Base-by-base conservation (phyloP, 1,140 invertebrate species). In the Magallana ariakensis region DNA sequence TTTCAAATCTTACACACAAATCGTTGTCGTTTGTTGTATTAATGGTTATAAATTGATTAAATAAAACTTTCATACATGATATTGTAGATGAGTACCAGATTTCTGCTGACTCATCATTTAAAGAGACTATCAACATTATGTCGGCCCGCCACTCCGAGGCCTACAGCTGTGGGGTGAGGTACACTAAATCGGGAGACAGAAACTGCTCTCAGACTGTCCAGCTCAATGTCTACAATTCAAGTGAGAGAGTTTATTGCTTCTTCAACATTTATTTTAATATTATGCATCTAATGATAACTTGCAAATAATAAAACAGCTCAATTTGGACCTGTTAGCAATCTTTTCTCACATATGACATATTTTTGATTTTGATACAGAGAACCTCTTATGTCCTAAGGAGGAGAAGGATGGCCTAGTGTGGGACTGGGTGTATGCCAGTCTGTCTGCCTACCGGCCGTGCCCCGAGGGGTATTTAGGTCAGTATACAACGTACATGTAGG, bases 91-190 rank as follows among this genome's bases (percentile, higher is more conserved):
- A 75, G 22, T 75, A 75, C 22, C 66, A 75, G 22, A 75, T 75
- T 5, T 75, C 66, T 13, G 22, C 66, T 13, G 66, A 75, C 15
- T 75, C 66, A 2, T 26, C 22, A 11, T 75, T 26, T 22, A 26
- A 19, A 4, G 66, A 75, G 22, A 75, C 66, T 22, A 75, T 75
- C 10, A 75, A 75, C 22, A 75, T 75, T 26, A 11, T 33, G 66
- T 75, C 19, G 10, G 66, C 66, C 8, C 22, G 26, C 22, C 22
- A 75, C 7, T 75, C 66, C 1, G 66, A 75, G 66, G 15, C 66
- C 11, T 75, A 75, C 22, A 75, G 66, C 66, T 75, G 66, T 75
- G 66, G 66, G 13, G 66, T 75, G 66, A 75, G 66, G 3, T 75
- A 75, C 22, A 11, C 22, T 10, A 75, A 75, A 26, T 75, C 66